Evolutionary conservation across 1,140 invertebrate species (phyloP), one percentile per base, ranked within the genome.

Genomic region (Capitella teleta): DNA sequence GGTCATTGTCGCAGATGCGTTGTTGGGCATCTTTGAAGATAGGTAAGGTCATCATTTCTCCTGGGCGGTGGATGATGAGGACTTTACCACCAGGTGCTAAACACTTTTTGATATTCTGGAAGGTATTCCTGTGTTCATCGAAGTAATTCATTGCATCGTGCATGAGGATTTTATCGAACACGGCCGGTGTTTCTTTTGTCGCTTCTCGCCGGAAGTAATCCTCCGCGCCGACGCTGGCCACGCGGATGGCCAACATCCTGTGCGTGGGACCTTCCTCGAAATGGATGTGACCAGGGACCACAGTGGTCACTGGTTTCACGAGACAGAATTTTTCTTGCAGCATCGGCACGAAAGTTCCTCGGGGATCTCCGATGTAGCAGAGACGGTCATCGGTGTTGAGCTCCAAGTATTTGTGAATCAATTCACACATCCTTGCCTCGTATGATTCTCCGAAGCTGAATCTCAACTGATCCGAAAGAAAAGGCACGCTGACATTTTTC

Each of bases 361-460:
- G 67, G 2, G 45, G 36, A 19, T 68, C 62, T 6, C 64, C 65
- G 5, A 42, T 28, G 38, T 47, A 44, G 23, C 48, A 50, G 3
- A 66, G 26, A 19, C 56, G 44, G 50, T 70, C 66, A 2, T 57
- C 61, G 4, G 66, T 68, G 12, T 53, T 62, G 0, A 70, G 47
- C 19, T 68, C 66, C 16, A 67, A 42, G 43, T 67, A 63, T 51
- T 63, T 62, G 52, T 70, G 57, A 14, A 70, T 53, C n/a, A 66
- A 45, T 18, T 52, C 49, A 43, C 55, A 64, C 54, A 70, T 53
- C 10, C 52, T 51, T 34, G 59, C 50, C 38, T 70, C 65, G 49
- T 68, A 70, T 10, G 53, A 36, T 14, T 51, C 32, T 3, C 67
- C 67, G 44, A 70, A 64, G 6, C 57, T 59, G 47, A 52, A 64